A percentile compares a stretch with the other conserved stretches of the same genome.
These are phyloP conservation scores for Andrena minutula DNA, from an alignment of 2,888 invertebrate genomes.

Conservation along the genomic window DNA sequence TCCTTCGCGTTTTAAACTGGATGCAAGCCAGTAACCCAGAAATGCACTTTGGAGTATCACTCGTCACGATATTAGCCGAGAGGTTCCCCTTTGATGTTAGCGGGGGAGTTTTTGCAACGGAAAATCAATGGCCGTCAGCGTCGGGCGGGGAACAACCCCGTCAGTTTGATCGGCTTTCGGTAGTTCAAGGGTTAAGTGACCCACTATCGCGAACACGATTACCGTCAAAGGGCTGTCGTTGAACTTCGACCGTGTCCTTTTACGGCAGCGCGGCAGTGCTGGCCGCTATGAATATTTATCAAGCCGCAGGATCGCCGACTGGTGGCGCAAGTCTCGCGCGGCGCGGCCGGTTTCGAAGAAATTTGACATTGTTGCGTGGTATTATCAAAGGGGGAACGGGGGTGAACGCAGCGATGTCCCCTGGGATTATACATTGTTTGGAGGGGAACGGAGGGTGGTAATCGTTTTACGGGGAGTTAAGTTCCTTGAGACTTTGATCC, in stretches of 20 bases:
- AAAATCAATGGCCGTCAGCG: conserved; percentile 5
- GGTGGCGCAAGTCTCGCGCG: conserved; percentile 27
- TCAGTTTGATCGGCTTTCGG: conserved; percentile 40
- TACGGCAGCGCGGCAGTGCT: conserved; percentile 36
- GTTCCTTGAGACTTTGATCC: conserved; percentile 39
- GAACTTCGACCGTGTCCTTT: conserved; percentile 57
- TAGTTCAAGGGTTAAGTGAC: conserved; percentile 29
- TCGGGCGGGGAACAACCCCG: not conserved
- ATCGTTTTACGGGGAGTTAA: conserved; percentile 43
- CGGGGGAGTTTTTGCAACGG: conserved; percentile 20
- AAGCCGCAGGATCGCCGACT: conserved; percentile 28
- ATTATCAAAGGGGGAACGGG: not conserved
- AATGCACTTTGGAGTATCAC: conserved; percentile 12
- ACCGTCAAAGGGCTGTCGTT: conserved; percentile 48
- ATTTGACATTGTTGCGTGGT: conserved; percentile 46
- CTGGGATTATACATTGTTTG: conserved; percentile 52
- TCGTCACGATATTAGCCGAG: conserved; percentile 8
- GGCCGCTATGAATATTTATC: conserved; percentile 69
- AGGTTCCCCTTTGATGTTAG: conserved; percentile 24
- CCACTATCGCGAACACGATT: conserved; percentile 45
- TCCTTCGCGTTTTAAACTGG: conserved; percentile 41
- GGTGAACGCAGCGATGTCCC: conserved; percentile 44
- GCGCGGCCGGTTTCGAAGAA: conserved; percentile 35
- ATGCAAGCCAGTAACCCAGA: conserved; percentile 49
- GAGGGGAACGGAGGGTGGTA: conserved; percentile 43